These are phyloP conservation scores for Tricholauxania praeusta DNA, from an alignment of 2,888 invertebrate species.

Conservation along the genomic window DNA sequence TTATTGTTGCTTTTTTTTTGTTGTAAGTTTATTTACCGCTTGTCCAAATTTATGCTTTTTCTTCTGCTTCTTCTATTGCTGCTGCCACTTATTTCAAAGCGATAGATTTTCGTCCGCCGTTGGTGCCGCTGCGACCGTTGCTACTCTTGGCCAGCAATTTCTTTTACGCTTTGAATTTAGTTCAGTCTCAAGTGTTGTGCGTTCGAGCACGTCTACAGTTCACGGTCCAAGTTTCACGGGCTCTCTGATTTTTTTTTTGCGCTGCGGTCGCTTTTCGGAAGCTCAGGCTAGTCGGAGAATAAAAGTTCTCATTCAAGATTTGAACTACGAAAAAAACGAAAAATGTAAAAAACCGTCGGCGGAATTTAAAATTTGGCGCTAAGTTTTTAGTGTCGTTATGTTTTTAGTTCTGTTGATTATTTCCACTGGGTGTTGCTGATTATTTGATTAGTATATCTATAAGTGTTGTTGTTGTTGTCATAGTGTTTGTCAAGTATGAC, in stretches of 20 bases:
- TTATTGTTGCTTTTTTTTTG: conserved; percentile 9
- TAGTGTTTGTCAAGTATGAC: conserved; percentile 32
- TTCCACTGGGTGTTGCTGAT: conserved; percentile 3
- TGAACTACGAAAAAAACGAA: not conserved
- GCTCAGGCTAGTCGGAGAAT: not conserved
- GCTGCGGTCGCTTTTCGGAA: conserved; percentile 18
- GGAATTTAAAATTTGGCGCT: conserved; percentile 15
- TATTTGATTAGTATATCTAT: not conserved
- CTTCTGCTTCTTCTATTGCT: conserved; percentile 37
- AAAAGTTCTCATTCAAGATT: not conserved
- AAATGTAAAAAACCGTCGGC: not conserved
- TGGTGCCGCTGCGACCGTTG: conserved; percentile 42
- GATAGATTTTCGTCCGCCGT: conserved; percentile 33
- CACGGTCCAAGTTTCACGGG: conserved; percentile 42
- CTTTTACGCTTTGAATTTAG: conserved; percentile 65
- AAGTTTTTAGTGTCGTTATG: conserved; percentile 3
- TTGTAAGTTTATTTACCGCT: conserved; percentile 62
- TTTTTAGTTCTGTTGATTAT: too few relatives aligned
- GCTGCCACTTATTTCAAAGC: not conserved
- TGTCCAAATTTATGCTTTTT: conserved; percentile 43
- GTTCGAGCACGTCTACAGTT: conserved; percentile 62
- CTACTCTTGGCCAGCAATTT: conserved; percentile 59
- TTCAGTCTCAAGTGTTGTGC: conserved; percentile 67
- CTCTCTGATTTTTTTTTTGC: conserved; percentile 21
- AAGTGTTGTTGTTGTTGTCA: conserved; percentile 8